Conservation (phyloP, 2,888 invertebrate species). For the Xestobium rufovillosum region DNA sequence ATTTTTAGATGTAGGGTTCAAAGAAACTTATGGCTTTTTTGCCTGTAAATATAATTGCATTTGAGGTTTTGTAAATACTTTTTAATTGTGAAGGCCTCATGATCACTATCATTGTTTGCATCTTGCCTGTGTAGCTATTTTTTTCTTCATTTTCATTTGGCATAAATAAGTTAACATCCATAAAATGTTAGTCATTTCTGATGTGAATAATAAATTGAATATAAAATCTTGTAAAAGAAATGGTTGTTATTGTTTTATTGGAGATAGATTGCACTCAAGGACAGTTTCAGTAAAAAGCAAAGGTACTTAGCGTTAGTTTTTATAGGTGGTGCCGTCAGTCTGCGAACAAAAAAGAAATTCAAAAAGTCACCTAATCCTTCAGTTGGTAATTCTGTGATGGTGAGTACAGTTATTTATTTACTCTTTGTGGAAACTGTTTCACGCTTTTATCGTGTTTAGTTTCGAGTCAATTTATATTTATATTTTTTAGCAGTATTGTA, state of each 20-base stretch:
- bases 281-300: conserved; percentile 5
- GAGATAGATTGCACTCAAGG: conserved; percentile 30
- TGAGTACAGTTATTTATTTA: conserved; percentile 27
- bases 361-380: conserved; percentile 46
- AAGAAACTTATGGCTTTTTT: too few relatives aligned
- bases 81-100: too few relatives aligned
- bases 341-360: conserved; percentile 49
- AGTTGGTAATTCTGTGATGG: conserved; percentile 28
- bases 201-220: conserved; percentile 40
- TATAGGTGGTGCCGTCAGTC: conserved; percentile 37
- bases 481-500: too few relatives aligned
- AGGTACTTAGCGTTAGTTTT: conserved; percentile 25
- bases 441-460: too few relatives aligned
- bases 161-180: conserved; percentile 1
- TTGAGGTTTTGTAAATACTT: too few relatives aligned
- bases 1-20: conserved; percentile 1
- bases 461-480: too few relatives aligned
- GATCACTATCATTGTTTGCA: too few relatives aligned
- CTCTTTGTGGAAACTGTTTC: conserved; percentile 5
- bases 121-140: too few relatives aligned
- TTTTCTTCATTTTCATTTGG: too few relatives aligned
- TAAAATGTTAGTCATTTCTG: conserved; percentile 36
- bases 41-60: too few relatives aligned
- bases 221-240: conserved; percentile 34
- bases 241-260: conserved; percentile 26